Evolutionary conservation across 2,797 vertebrate species (phyloP).

Genomic region (Sphenodon punctatus): DNA sequence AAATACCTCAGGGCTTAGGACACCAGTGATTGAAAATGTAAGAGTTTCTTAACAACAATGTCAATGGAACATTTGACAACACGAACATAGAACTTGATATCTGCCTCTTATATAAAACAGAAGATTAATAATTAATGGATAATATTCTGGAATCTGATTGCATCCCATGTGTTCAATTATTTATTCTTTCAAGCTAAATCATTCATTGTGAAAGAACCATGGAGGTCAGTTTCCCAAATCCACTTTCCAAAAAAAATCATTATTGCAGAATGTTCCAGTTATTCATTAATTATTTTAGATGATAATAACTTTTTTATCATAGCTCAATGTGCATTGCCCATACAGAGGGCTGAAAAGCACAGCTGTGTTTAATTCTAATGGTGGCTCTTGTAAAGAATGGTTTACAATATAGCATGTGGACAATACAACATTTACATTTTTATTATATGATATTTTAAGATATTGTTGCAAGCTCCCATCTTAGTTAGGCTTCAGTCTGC

Average conservation of each 20-base stretch:
- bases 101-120: too few species aligned
- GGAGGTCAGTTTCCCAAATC: background rate
- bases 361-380: background rate
- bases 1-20: too few species aligned
- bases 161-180: background rate
- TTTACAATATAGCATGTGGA: background rate
- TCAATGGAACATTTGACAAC: too few species aligned
- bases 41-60: too few species aligned
- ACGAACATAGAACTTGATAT: too few species aligned
- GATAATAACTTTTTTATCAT: background rate
- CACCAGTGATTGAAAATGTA: too few species aligned
- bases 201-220: background rate
- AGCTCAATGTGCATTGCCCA: background rate
- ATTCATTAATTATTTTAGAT: background rate
- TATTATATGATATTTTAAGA: background rate
- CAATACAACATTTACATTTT: background rate
- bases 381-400: background rate
- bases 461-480: background rate
- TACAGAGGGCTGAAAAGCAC: rapidly evolving
- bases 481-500: background rate
- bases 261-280: background rate
- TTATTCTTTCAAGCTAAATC: background rate
- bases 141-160: background rate
- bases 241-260: background rate
- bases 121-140: background rate